Percentiles rank a stretch among this genome's conserved stretches.
These are phyloP conservation scores for Lasioglossum oenotherae DNA, from an alignment of 2,888 invertebrate genomes.

Conservation along the genomic window DNA sequence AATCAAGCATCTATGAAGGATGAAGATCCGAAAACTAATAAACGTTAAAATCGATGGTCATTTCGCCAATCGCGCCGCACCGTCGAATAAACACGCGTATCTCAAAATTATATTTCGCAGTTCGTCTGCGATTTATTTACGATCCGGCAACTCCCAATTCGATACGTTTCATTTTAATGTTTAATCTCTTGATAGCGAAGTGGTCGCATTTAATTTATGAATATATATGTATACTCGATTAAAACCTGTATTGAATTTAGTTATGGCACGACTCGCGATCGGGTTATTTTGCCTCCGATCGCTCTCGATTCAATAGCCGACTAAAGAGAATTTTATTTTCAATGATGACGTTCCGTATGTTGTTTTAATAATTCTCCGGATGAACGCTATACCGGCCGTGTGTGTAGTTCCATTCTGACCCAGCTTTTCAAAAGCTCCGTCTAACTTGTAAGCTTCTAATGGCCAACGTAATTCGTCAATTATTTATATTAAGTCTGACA, in stretches of 20 bases:
- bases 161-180: neutral
- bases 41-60: neutral
- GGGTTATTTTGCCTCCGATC: neutral
- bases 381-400: neutral
- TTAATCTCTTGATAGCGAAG: neutral
- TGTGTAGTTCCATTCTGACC: neutral
- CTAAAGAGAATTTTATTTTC: neutral
- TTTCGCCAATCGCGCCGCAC: neutral
- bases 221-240: neutral
- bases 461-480: neutral
- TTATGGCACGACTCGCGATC: neutral
- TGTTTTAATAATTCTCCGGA: neutral
- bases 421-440: neutral
- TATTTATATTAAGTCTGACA: neutral
- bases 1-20: neutral
- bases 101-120: neutral
- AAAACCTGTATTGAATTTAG: neutral
- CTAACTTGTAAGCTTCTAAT: neutral
- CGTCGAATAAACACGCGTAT: neutral
- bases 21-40: neutral
- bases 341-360: neutral
- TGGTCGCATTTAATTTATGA: neutral
- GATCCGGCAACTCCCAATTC: neutral
- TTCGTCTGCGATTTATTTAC: neutral
- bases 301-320: neutral